Evolutionary conservation across 2,113 vertebrate genomes (phyloP), one percentile per base, ranked within the genome.

Genomic region (Bucco capensis): DNA sequence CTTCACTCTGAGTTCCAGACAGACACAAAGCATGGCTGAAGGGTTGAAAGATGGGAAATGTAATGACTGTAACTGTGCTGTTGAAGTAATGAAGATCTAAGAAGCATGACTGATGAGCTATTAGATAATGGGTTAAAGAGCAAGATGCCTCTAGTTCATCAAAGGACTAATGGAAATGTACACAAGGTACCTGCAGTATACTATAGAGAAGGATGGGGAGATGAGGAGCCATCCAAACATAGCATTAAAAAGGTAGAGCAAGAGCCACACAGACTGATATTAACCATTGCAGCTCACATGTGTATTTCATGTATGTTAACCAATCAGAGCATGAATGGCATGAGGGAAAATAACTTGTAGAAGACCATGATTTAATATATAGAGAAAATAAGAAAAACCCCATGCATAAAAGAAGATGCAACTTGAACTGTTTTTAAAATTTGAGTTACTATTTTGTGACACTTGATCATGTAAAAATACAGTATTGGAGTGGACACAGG

Each of bases 231-330:
- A 71, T 54, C 16, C 37, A 83, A 66, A 81, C n/a, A 51, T 8
- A 86, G n/a, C 25, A 74, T 86, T 67, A 83, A 74, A 92, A 44
- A 51, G 35, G 51, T 1, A 86, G 44, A 64, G n/a, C 61, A 90
- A 56, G 57, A 81, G 47, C 5, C 66, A 46, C 73, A 37, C 5
- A 58, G 10, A n/a, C 25, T 24, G 12, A 62, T 71, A 42, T 35
- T 70, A 83, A 66, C 62, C 5, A 40, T 44, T 74, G 67, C 33
- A 60, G 46, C 5, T 61, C 8, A 25, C 24, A 83, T 60, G 33
- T 74, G 25, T 64, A 78, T 86, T 90, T 89, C 44, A 86, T 64
- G 25, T 81, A 49, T 60, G 24, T 60, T 60, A 94, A 86, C n/a
- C 70, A 93, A 86, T 33, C 40, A 84, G 61, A 88, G 65, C 60